Evolutionary conservation across 2,113 vertebrate genomes (phyloP).

Genomic region (Callospermophilus lateralis): DNA sequence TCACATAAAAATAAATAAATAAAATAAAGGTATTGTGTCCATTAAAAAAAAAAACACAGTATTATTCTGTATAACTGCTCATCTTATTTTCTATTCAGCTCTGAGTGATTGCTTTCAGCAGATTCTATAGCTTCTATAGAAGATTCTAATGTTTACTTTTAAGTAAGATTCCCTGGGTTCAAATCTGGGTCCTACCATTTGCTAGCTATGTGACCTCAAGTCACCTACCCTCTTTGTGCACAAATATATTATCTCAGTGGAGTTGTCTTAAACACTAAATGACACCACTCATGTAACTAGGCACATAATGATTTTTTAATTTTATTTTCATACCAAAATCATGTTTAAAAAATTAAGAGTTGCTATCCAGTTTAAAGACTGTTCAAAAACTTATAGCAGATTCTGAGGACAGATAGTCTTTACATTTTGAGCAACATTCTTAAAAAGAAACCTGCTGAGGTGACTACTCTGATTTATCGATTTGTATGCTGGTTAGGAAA

Average conservation of each 20-base stretch:
- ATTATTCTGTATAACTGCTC: neutral
- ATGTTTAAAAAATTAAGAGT: constrained; percentile 38
- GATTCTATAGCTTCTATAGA: neutral
- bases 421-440: neutral
- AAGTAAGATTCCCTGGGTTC: neutral
- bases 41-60: neutral
- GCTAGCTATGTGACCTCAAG: neutral
- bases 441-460: neutral
- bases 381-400: neutral
- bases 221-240: neutral
- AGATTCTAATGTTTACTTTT: neutral
- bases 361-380: neutral
- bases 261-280: constrained; percentile 40
- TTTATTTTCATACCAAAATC: constrained; percentile 66
- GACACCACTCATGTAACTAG: neutral
- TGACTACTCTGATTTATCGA: neutral
- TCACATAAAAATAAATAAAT: too few species aligned
- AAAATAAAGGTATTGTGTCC: too few species aligned
- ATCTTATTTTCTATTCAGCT: neutral
- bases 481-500: neutral
- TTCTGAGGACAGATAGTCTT: neutral
- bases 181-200: neutral
- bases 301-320: neutral
- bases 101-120: neutral
- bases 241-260: neutral